Percentiles rank a stretch among this genome's conserved stretches.
Conservation (phyloP, 1,140 invertebrate species). For the Pissodes strobi region DNA sequence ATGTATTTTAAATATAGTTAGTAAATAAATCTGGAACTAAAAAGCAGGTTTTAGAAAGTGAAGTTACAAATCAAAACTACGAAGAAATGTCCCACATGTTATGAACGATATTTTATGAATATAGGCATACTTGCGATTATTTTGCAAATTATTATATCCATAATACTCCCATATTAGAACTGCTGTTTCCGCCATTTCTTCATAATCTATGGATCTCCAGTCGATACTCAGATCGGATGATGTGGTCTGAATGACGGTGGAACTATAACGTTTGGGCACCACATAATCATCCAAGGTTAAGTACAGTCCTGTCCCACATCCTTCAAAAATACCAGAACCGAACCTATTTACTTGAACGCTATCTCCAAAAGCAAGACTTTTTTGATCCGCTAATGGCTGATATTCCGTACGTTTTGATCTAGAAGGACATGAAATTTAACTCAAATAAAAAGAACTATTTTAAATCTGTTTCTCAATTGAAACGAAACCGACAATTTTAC, state of each 20-base stretch:
- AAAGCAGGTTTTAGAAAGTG: no score
- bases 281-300: slow-evolving; percentile 39
- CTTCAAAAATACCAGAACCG: slow-evolving; percentile 57
- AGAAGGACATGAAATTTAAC: no score
- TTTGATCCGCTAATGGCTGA: slow-evolving; percentile 15
- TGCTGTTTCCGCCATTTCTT: slow-evolving; percentile 40
- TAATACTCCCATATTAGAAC: slow-evolving; percentile 46
- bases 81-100: no score
- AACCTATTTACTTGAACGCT: slow-evolving; percentile 54
- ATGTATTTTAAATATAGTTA: no score
- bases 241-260: neutral
- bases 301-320: slow-evolving; percentile 55
- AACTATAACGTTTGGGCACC: slow-evolving; percentile 19
- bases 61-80: no score
- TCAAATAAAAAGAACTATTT: no score
- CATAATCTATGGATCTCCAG: slow-evolving; percentile 30
- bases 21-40: no score
- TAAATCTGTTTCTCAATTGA: no score
- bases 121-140: slow-evolving; percentile 13
- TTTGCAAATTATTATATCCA: slow-evolving; percentile 21
- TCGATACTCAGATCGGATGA: slow-evolving; percentile 13
- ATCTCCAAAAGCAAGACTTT: slow-evolving; percentile 28
- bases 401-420: neutral
- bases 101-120: no score
- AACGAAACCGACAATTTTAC: no score